Base-by-base conservation (phyloP, 1,140 invertebrate genomes). In the Cylas formicarius region DNA sequence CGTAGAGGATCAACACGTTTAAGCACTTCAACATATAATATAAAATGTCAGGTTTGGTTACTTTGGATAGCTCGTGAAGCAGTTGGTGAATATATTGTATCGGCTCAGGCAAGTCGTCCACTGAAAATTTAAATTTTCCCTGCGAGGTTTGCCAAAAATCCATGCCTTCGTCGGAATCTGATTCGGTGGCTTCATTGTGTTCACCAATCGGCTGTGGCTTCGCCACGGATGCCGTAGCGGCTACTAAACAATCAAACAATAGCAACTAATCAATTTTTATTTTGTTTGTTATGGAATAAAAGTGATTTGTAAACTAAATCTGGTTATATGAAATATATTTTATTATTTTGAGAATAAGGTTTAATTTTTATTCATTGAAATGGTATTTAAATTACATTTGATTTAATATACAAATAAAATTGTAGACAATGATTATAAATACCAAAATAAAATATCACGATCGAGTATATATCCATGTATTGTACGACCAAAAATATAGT, bases 11-110 rank as follows among this genome's bases (percentile, higher is more conserved):
- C 56, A 98, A 73, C 27, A 93, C 81, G 65, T 95, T 90, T 1
- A 99, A 70, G 58, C 90, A 95, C 57, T 89, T 84, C 21, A 98
- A 70, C 61, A 97, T 78, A 59, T 96, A 92, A 64, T 93, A 97
- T 3, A 96, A 69, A 19, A 96, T 86, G 67, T 97, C 93, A 0
- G 92, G 83, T 55, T 94, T 89, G n/a, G 82, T 77, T 7, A 83
- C 78, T 32, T 77, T 81, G 28, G 83, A 80, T 24, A 96, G 68
- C 65, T 93, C 88, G 80, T 89, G 58, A 7, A 97, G 63, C 3
- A 97, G 65, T 61, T 88, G 83, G 66, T 94, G 84, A 52, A 95
- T 89, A 32, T 96, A 87, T 62, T 96, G 92, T 31, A 98, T 67
- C 43, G 93, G 84, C 47, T 92, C 80, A 0, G 94, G 93, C 51